Conservation (phyloP, 2,888 invertebrate species). For the Noctua pronuba region DNA sequence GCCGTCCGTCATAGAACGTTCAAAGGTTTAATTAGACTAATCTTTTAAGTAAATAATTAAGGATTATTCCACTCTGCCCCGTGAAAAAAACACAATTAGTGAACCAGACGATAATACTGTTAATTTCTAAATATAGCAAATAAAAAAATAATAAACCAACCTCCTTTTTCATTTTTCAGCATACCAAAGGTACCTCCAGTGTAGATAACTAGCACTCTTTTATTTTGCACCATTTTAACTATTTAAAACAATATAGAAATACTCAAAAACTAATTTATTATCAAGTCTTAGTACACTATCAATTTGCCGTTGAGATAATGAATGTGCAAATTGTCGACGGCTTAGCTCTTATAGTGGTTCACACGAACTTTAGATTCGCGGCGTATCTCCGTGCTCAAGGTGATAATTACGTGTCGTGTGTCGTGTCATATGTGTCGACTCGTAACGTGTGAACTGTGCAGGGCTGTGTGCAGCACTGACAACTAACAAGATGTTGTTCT, state of each 20-base stretch:
- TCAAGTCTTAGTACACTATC: constrained; percentile 7
- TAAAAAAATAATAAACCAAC: constrained; percentile 84
- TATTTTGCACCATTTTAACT: constrained; percentile 74
- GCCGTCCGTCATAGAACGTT: not conserved
- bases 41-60: not conserved
- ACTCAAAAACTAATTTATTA: not conserved
- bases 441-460: constrained; percentile 45
- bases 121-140: not conserved
- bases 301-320: constrained; percentile 15
- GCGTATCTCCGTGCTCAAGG: constrained; percentile 15
- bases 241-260: not conserved
- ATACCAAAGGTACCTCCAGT: constrained; percentile 99
- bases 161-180: constrained; percentile 95
- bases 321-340: constrained; percentile 13
- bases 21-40: not conserved
- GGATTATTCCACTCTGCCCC: not conserved
- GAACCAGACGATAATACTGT: not conserved
- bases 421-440: not conserved
- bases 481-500: constrained; percentile 5
- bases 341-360: constrained; percentile 3
- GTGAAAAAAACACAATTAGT: not conserved
- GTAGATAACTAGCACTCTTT: constrained; percentile 91
- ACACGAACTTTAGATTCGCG: constrained; percentile 22
- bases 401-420: constrained; percentile 19
- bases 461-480: constrained; percentile 38